A percentile compares a stretch with the other conserved stretches of the same genome.
phyloP scores from a whole-genome alignment of 2,888 invertebrate species.

The Nephrocerus scutellatus region DNA sequence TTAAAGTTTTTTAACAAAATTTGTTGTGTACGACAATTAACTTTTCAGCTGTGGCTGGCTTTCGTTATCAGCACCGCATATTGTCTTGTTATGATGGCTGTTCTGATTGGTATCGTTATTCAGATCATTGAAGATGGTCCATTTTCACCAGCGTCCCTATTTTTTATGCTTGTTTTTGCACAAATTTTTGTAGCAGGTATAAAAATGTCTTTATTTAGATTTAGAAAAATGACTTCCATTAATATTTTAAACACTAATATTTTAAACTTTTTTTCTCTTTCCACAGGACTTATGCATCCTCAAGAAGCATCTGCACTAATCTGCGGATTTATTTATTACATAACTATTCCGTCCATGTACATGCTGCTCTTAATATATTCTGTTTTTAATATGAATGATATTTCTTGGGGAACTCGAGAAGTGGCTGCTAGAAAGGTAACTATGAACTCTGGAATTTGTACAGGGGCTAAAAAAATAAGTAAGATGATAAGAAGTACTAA shows the following conservation, averaged over 20 bases:
- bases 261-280: not conserved
- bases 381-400: slow-evolving; percentile 85
- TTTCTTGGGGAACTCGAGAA: slow-evolving; percentile 92
- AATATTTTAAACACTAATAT: not conserved
- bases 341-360: slow-evolving; percentile 93
- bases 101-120: slow-evolving; percentile 70
- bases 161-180: slow-evolving; percentile 65
- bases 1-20: not conserved
- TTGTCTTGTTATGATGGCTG: slow-evolving; percentile 80
- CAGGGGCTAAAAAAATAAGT: no score
- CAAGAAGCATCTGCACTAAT: slow-evolving; percentile 69
- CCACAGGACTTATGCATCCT: slow-evolving; percentile 65
- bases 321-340: slow-evolving; percentile 72
- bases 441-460: no score
- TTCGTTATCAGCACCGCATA: slow-evolving; percentile 69
- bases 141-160: slow-evolving; percentile 75
- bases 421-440: slow-evolving; percentile 46
- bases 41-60: slow-evolving; percentile 59
- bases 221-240: not conserved
- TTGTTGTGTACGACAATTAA: not conserved
- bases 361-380: slow-evolving; percentile 87
- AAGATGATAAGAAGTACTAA: slow-evolving; percentile 4
- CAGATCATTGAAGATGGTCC: slow-evolving; percentile 74
- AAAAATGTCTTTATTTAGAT: not conserved
- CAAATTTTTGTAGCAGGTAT: slow-evolving; percentile 60